Evolutionary conservation across 2,888 invertebrate genomes (phyloP).

Genomic region (Athalia circularis): DNA sequence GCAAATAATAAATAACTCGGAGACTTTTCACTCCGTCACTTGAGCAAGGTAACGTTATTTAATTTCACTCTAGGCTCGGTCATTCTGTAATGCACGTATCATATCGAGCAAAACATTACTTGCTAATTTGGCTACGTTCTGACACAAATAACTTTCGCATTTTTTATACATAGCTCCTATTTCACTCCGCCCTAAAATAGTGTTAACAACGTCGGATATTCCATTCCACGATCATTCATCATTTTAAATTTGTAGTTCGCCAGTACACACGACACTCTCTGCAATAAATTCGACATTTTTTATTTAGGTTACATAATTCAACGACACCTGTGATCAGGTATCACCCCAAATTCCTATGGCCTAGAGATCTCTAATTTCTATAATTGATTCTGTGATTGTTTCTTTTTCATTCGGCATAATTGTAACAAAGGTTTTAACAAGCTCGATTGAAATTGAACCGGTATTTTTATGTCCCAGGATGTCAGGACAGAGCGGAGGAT

Average conservation of each 20-base stretch:
- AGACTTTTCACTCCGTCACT: neutral
- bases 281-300: neutral
- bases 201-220: no score
- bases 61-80: no score
- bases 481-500: constrained; percentile 71
- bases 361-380: neutral
- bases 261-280: no score
- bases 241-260: no score
- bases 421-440: no score
- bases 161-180: neutral
- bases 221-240: neutral
- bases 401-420: no score
- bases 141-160: neutral
- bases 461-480: constrained; percentile 61
- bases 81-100: neutral
- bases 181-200: neutral
- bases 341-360: neutral
- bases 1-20: constrained; percentile 62
- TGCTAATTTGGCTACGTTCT: neutral
- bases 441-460: neutral
- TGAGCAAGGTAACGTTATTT: neutral
- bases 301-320: constrained; percentile 11
- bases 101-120: neutral
- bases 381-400: no score
- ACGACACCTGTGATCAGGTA: neutral